Evolutionary conservation across 2,888 invertebrate genomes (phyloP).

Genomic region (Agrilus mali): DNA sequence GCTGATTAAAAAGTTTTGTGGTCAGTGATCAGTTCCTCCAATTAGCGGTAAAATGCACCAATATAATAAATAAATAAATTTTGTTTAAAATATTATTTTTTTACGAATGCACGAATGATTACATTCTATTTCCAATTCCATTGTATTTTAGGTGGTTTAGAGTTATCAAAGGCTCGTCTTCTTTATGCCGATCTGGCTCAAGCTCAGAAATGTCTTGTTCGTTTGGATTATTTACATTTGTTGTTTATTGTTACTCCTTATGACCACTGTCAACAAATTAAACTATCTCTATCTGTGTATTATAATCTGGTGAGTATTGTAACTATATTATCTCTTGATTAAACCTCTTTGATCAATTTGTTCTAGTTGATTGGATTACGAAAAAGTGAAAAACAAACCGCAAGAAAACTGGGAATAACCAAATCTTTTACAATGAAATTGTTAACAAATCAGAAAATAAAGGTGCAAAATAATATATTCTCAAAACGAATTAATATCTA

Average conservation of each 20-base stretch:
- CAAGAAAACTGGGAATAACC: conserved; percentile 62
- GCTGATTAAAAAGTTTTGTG: background rate
- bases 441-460: conserved; percentile 52
- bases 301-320: conserved; percentile 44
- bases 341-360: conserved; percentile 1
- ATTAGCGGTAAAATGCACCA: no score
- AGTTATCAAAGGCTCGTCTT: conserved; percentile 53
- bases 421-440: conserved; percentile 58
- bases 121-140: conserved; percentile 16
- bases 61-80: no score
- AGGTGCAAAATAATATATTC: no score
- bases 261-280: conserved; percentile 45
- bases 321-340: conserved; percentile 2
- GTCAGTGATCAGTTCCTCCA: no score
- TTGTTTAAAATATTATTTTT: no score
- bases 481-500: no score
- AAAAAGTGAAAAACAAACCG: conserved; percentile 53
- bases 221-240: conserved; percentile 73
- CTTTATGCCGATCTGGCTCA: conserved; percentile 62
- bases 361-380: conserved; percentile 50
- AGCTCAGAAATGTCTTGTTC: conserved; percentile 64
- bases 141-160: conserved; percentile 77
- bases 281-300: conserved; percentile 40
- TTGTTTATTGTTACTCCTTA: conserved; percentile 79
- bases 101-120: conserved; percentile 1